phyloP scores from a whole-genome alignment of 1,140 invertebrate species.

The Zaprionus camerounensis region DNA sequence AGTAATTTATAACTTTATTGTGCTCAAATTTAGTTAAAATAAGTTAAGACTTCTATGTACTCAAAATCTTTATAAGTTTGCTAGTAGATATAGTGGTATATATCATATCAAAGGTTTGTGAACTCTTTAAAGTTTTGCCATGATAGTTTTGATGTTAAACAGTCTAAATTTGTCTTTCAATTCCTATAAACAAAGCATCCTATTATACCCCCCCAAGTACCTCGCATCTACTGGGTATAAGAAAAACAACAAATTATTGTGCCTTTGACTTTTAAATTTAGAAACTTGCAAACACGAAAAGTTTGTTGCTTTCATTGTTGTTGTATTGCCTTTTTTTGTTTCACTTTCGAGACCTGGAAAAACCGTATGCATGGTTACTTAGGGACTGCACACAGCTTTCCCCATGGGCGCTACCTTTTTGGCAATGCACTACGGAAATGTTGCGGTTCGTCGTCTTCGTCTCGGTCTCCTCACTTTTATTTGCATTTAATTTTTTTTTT shows the following conservation, averaged over 20 bases:
- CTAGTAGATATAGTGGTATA: background rate
- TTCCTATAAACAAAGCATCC: background rate
- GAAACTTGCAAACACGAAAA: conserved; percentile 62
- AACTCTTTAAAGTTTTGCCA: background rate
- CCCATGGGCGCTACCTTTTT: conserved; percentile 50
- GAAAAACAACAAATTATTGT: conserved; percentile 40
- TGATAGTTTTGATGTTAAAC: background rate
- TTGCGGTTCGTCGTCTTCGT: conserved; percentile 26
- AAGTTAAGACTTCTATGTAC: background rate
- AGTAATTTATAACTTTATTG: background rate
- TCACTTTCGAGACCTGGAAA: conserved; percentile 33
- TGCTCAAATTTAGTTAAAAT: background rate
- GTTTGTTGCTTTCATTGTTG: conserved; percentile 27
- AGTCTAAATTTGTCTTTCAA: background rate
- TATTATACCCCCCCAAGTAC: background rate
- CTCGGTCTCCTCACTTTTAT: conserved; percentile 31
- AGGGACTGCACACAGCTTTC: background rate
- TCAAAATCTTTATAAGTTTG: background rate
- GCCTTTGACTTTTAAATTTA: conserved; percentile 78
- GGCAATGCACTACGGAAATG: conserved; percentile 72
- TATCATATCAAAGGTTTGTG: background rate
- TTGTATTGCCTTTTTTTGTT: conserved; percentile 10
- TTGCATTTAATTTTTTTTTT: conserved; percentile 65
- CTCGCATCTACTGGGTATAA: background rate
- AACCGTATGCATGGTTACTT: conserved; percentile 11